Base-by-base conservation (phyloP, 2,113 vertebrate species). In the Smithornis capensis region DNA sequence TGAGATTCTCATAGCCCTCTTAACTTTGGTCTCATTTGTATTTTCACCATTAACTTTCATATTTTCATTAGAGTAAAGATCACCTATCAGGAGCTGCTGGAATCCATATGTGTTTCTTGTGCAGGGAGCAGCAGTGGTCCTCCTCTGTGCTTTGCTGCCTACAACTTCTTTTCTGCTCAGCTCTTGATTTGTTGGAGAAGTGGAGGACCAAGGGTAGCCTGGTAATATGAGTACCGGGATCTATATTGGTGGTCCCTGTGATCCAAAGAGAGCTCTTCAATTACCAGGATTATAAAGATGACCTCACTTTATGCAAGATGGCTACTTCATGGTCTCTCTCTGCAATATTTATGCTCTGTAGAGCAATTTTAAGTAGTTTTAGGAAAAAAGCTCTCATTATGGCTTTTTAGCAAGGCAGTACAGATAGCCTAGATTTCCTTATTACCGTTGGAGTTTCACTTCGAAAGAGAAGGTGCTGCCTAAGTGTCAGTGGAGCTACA, bases 231-330 rank as follows among this genome's bases (percentile, higher is more conserved):
- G 24, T 84, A 22, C 40, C 0, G 0, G 50, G 12, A 31, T 75
- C 79, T 70, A 1, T 53, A 29, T 23, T 47, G 19, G 29, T 57
- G 22, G 37, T 53, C 49, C 49, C 23, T 55, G 35, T n/a, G 35
- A 38, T 59, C 38, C 31, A 53, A 2, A 59, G 80, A 31, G 10
- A 23, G 10, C 24, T 15, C 24, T 64, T 14, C 69, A 45, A 57
- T 59, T 47, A 44, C 38, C 6, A 3, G 10, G 6, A 12, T 38
- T 31, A 21, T 80, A 47, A 70, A 76, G 6, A 7, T 10, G 23
- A 63, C 24, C 21, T 31, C 6, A 5, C 28, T 0, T 0, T 59
- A n/a, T 47, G 17, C n/a, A 33, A 59, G 23, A 19, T 42, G 12
- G 28, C 21, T 87, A 23, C 27, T 44, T 82, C 31, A 38, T 12